phyloP scores from a whole-genome alignment of 2,113 vertebrate species.

The Canis aureus region DNA sequence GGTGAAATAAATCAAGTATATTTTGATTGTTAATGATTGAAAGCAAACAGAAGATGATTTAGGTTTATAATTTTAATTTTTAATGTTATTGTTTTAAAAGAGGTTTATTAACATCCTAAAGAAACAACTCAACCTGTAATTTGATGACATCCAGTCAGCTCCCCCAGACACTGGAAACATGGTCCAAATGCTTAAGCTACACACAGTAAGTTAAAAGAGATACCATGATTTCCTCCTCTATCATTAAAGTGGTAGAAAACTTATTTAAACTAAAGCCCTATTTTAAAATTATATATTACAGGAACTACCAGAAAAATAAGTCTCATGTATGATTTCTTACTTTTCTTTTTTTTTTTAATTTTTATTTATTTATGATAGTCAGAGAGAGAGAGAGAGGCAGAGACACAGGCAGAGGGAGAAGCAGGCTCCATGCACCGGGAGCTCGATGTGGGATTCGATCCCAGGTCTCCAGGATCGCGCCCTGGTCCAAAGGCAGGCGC shows the following conservation, averaged over 20 bases:
- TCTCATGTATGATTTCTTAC: neutral
- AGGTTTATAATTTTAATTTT: neutral
- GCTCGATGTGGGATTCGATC: too few species aligned
- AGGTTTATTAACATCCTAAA: neutral
- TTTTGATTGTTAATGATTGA: neutral
- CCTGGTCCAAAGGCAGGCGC: too few species aligned
- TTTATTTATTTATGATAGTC: too few species aligned
- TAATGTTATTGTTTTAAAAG: neutral
- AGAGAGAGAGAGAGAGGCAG: too few species aligned
- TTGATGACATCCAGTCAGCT: neutral
- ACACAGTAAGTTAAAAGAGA: neutral
- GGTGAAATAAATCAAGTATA: neutral
- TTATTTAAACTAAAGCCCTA: neutral
- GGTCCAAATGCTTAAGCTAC: neutral
- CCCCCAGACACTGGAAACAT: neutral
- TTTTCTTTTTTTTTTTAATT: neutral
- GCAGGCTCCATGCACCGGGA: too few species aligned
- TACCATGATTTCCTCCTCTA: neutral
- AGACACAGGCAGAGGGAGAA: too few species aligned
- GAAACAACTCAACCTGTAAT: neutral
- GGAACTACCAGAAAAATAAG: neutral
- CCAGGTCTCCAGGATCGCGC: too few species aligned
- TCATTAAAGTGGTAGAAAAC: neutral
- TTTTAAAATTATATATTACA: conserved; percentile 7
- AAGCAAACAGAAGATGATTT: neutral